Conservation (phyloP, 2,888 invertebrate species). For the Chymomyza procnemis region DNA sequence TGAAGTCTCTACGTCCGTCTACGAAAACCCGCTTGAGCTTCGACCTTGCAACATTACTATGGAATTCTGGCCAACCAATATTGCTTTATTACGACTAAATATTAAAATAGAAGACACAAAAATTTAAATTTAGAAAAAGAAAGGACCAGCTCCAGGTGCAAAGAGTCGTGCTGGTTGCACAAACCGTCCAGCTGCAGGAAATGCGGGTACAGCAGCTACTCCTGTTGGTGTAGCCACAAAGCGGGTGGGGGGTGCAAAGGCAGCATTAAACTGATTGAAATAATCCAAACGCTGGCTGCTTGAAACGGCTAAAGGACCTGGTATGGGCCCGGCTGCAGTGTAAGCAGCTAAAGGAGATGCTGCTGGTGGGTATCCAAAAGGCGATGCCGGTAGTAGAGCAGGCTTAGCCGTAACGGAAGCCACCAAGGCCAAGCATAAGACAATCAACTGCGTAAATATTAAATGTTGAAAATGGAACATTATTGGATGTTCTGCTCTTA, state of each 20-base stretch:
- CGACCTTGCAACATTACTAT: background rate
- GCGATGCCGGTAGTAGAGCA: slow-evolving; percentile 19
- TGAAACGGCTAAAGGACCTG: slow-evolving; percentile 50
- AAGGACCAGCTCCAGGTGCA: slow-evolving; percentile 23
- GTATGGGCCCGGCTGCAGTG: slow-evolving; percentile 12
- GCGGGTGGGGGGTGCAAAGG: slow-evolving; percentile 47
- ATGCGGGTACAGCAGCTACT: slow-evolving; percentile 29
- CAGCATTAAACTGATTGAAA: slow-evolving; percentile 65
- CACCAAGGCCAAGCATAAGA: slow-evolving; percentile 36
- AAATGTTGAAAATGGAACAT: background rate
- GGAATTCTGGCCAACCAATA: slow-evolving; percentile 43
- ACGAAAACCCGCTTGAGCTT: no score
- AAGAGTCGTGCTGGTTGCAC: slow-evolving; percentile 40
- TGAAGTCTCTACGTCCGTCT: no score
- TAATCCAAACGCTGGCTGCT: slow-evolving; percentile 69
- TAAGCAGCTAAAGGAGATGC: slow-evolving; percentile 26
- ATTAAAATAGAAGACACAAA: background rate
- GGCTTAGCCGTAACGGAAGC: slow-evolving; percentile 30
- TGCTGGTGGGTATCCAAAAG: slow-evolving; percentile 25
- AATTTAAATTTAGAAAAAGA: slow-evolving; percentile 23
- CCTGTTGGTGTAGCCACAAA: slow-evolving; percentile 41
- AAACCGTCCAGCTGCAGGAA: slow-evolving; percentile 26
- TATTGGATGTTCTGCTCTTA: slow-evolving; percentile 8
- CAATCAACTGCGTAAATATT: slow-evolving; percentile 18
- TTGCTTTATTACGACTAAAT: slow-evolving; percentile 33